Evolutionary conservation across 2,797 vertebrate genomes (phyloP).

Genomic region (Tapirus indicus): DNA sequence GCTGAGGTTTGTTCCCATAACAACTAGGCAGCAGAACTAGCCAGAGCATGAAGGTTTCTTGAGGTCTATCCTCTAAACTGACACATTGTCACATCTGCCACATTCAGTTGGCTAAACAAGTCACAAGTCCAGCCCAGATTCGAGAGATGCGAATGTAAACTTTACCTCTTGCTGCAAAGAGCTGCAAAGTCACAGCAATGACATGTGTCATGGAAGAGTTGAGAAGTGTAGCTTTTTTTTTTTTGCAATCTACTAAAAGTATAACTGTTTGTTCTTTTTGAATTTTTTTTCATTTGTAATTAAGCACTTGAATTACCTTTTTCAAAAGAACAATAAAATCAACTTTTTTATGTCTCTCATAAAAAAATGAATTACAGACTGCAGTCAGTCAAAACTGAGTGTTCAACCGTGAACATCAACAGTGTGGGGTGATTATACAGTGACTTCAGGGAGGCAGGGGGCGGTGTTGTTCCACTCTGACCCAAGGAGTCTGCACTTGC

Average conservation of each 20-base stretch:
- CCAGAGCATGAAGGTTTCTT: not conserved
- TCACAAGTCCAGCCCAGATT: not conserved
- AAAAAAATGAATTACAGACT: not conserved
- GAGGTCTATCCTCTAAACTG: not conserved
- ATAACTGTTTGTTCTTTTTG: not conserved
- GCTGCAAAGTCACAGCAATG: not conserved
- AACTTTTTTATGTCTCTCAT: not conserved
- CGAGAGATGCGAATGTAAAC: not conserved
- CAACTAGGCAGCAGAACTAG: not conserved
- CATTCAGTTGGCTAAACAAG: not conserved
- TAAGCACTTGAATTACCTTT: conserved; percentile 59
- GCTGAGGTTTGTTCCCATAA: not conserved
- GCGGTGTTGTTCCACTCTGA: not conserved
- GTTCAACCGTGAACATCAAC: not conserved
- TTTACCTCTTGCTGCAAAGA: not conserved
- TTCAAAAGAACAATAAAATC: conserved; percentile 50
- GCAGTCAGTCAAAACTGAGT: conserved; percentile 36
- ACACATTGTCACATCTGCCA: not conserved
- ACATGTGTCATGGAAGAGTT: not conserved
- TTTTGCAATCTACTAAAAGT: not conserved
- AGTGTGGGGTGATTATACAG: not conserved
- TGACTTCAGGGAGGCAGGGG: not conserved
- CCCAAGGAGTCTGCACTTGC: not conserved
- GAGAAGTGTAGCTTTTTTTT: not conserved
- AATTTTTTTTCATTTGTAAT: conserved; percentile 32